Evolutionary conservation across 2,113 vertebrate genomes (phyloP).

Genomic region (Ibidorhyncha struthersii): DNA sequence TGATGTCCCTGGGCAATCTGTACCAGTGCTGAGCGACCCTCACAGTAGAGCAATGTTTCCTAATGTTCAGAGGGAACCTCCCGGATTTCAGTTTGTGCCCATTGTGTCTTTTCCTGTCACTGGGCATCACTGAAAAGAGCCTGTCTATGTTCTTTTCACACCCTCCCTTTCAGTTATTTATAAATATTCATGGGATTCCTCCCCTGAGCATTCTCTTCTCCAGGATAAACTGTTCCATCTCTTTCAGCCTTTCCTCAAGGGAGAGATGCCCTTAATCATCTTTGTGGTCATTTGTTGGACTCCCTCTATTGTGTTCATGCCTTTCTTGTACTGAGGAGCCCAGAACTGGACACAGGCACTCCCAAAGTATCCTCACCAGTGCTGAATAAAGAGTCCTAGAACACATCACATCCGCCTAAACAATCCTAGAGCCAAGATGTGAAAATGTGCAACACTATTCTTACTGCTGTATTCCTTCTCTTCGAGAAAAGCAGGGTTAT

Average conservation of each 20-base stretch:
- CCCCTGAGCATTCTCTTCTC: background rate
- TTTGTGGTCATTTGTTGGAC: background rate
- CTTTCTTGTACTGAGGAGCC: background rate
- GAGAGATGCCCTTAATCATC: background rate
- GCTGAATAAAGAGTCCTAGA: background rate
- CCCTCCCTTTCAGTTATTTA: background rate
- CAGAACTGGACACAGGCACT: background rate
- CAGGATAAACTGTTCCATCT: background rate
- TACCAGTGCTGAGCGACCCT: background rate
- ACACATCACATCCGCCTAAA: background rate
- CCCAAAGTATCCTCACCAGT: rapidly evolving
- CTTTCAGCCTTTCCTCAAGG: background rate
- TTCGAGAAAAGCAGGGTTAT: background rate
- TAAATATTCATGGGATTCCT: background rate
- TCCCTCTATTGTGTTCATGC: background rate
- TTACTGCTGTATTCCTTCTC: background rate
- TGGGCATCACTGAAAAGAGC: background rate
- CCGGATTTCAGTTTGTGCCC: background rate
- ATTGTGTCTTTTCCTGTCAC: background rate
- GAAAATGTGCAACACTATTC: background rate
- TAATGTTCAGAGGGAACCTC: background rate
- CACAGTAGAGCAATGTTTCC: background rate
- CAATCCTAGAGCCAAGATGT: background rate
- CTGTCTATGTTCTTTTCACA: background rate
- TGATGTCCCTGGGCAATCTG: background rate